phyloP scores from a whole-genome alignment of 2,888 invertebrate genomes.

The Diachrysia chrysitis region DNA sequence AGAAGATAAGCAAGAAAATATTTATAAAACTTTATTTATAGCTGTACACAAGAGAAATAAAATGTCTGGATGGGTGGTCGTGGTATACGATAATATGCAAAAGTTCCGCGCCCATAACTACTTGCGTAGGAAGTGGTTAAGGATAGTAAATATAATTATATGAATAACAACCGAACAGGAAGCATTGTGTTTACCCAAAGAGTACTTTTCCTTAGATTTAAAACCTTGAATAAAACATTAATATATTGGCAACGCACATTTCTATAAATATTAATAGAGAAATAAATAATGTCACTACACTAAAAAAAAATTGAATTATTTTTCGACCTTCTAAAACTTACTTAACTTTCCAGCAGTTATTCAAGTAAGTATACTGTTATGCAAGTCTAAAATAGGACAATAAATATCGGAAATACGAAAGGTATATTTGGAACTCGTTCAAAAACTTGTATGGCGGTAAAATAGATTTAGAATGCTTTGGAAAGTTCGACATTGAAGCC shows the following conservation, averaged over 20 bases:
- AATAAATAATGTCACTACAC: constrained; percentile 8
- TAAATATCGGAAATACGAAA: constrained; percentile 70
- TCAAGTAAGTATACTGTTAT: constrained; percentile 46
- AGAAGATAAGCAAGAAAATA: constrained; percentile 65
- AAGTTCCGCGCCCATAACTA: constrained; percentile 37
- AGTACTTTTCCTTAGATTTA: constrained; percentile 21
- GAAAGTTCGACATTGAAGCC: constrained; percentile 53
- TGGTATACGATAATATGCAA: constrained; percentile 25
- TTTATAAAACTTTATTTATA: constrained; percentile 60
- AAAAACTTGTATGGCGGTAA: constrained; percentile 68
- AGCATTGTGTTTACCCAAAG: not conserved
- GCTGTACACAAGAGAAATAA: constrained; percentile 39
- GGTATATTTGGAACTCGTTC: constrained; percentile 74
- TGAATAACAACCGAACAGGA: not conserved
- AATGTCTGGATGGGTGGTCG: constrained; percentile 45
- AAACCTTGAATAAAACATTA: constrained; percentile 18
- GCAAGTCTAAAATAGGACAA: constrained; percentile 66
- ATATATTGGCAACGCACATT: constrained; percentile 16
- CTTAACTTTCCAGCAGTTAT: constrained; percentile 47
- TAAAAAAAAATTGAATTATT: not conserved
- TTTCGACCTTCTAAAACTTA: constrained; percentile 30
- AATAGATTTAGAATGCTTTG: constrained; percentile 70
- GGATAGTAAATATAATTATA: constrained; percentile 35
- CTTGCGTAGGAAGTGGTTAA: constrained; percentile 39
- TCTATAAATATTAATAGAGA: constrained; percentile 6